Evolutionary conservation across 1,140 invertebrate species (phyloP), one percentile per base, ranked within the genome.

Genomic region (Drosophila nannoptera): DNA sequence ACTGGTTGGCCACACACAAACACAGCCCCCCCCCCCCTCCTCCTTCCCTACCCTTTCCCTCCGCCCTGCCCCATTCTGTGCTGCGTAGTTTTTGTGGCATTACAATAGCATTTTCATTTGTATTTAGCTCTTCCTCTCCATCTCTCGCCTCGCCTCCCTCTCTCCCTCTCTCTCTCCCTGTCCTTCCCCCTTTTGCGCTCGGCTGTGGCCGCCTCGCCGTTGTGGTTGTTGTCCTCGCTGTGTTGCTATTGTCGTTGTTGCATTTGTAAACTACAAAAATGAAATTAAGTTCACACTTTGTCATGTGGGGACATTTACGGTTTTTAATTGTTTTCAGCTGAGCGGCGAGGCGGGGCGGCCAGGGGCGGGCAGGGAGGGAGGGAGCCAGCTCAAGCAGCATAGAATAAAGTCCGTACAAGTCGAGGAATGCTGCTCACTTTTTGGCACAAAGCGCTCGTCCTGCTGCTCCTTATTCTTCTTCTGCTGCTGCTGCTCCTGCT

Each of bases 211-310:
- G 22, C 22, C 22, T 22, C 22, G 56, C 48, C 74, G 58, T 58
- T 80, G 61, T 73, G 22, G 12, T 42, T 38, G 36, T 54, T 36
- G 22, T 45, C 35, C 4, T 14, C 16, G 53, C 36, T 40, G 35
- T 40, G 35, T 40, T 46, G 16, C 31, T 33, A 33, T 54, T 36
- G 36, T 38, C 52, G 40, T 70, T 72, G 73, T 75, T 83, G 72
- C 78, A 83, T 84, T 75, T 84, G 81, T 81, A 86, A 86, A 84
- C 86, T 86, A 77, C 81, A 86, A 86, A 84, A 84, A 84, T 84
- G 81, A 84, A 84, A 84, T 84, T 84, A 84, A 84, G 81, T 84
- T 84, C 81, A 84, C 81, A 84, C 81, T 86, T 86, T 84, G 81
- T 84, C 81, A 84, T 84, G 81, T 86, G 81, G 82, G 81, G 81